A percentile compares a stretch with the other conserved stretches of the same genome.
Evolutionary conservation across 1,140 invertebrate species (phyloP).

Genomic region (Ooceraea biroi): DNA sequence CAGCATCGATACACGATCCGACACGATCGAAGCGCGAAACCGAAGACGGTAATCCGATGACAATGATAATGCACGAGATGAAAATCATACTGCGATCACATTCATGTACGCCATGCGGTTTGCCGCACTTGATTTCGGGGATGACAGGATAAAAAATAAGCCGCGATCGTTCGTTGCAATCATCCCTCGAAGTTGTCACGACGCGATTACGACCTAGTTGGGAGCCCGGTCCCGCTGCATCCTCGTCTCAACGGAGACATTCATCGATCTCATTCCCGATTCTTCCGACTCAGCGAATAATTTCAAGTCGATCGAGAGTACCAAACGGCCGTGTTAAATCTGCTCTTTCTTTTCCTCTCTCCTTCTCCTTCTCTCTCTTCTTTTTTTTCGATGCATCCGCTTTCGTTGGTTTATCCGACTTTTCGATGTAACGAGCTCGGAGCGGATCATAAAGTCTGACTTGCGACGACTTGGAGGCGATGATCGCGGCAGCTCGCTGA

Average conservation of each 20-base stretch:
- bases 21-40: neutral
- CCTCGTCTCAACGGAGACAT: conserved; percentile 28
- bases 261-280: conserved; percentile 26
- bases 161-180: neutral
- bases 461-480: neutral
- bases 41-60: conserved; percentile 63
- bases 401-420: conserved; percentile 11
- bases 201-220: conserved; percentile 29
- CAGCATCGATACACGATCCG: conserved; percentile 30
- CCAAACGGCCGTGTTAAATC: conserved; percentile 27
- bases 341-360: neutral
- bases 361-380: too few species aligned
- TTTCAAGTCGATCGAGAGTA: conserved; percentile 35
- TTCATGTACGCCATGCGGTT: conserved; percentile 33
- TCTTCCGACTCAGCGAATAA: conserved; percentile 40
- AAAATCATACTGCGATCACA: conserved; percentile 43
- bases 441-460: neutral
- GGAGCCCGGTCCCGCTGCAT: neutral
- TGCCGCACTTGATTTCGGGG: neutral
- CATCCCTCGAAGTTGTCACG: conserved; percentile 3
- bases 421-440: conserved; percentile 8
- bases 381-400: neutral
- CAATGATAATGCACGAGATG: conserved; percentile 13
- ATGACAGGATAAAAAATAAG: conserved; percentile 14
- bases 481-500: neutral